Base-by-base conservation (phyloP, 2,888 invertebrate species). In the Seladonia tumulorum region DNA sequence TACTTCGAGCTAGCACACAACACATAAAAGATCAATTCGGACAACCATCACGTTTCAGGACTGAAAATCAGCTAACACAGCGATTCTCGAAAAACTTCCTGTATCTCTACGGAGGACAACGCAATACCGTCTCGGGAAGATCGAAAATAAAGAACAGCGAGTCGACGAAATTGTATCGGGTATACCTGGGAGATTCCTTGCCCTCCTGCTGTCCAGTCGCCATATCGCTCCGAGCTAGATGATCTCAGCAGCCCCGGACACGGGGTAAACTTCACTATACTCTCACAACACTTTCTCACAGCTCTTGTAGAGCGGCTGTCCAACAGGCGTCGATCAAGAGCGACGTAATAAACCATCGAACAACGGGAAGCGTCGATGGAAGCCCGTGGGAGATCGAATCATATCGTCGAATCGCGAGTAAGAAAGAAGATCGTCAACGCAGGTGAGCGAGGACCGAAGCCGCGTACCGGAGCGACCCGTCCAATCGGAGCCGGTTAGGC, bases 101-200 rank as follows among this genome's bases (percentile, higher is more conserved):
- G 29, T 7, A 29, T 16, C 29, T 16, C 60, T 1, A 14, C 60
- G 14, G 16, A 35, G 66, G 18, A 66, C 35, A 22, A 39, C 18
- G n/a, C 2, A 18, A 49, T 72, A 47, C 22, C 49, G 29, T 42
- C 29, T 1, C 3, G 2, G 29, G 47, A 4, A 1, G 72, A 47
- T 25, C 16, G 49, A 18, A 25, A 29, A 45, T 71, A 25, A 25
- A 45, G 8, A 71, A 45, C n/a, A 71, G n/a, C 45, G 25, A 39
- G 39, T 0, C 68, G 29, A 47, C 3, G 25, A 78, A 79, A 29
- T 74, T 76, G n/a, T n/a, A 25, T 70, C 70, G n/a, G n/a, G 12
- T 42, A 85, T 94, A 95, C 95, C 95, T 95, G 83, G 95, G 94
- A 72, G 94, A 95, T 89, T 95, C 94, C 86, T 94, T 95, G 90